phyloP scores from a whole-genome alignment of 2,888 invertebrate genomes.

The Ennomos erosarius region DNA sequence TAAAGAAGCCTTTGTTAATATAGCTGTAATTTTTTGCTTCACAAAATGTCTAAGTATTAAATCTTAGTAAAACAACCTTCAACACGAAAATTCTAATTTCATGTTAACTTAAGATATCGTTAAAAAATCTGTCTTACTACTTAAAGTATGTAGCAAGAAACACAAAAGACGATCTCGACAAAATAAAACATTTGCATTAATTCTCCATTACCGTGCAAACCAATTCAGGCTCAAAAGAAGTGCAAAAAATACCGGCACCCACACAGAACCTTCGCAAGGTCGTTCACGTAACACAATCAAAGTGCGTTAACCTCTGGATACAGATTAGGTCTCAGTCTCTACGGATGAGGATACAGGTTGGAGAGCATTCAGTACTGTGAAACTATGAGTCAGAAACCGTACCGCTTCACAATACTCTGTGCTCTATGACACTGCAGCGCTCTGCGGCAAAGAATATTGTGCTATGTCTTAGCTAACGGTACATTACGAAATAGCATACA shows the following conservation, averaged over 20 bases:
- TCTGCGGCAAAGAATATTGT: constrained; percentile 16
- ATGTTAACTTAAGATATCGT: too few species aligned
- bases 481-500: constrained; percentile 3
- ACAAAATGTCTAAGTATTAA: constrained; percentile 8
- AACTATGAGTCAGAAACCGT: constrained; percentile 53
- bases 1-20: constrained; percentile 30
- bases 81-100: constrained; percentile 9
- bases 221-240: constrained; percentile 21
- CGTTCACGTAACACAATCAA: constrained; percentile 29
- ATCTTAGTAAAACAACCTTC: constrained; percentile 10
- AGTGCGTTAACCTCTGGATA: constrained; percentile 26
- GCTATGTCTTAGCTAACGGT: constrained; percentile 6
- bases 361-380: constrained; percentile 40
- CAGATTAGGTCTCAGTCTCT: constrained; percentile 2
- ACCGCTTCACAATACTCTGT: constrained; percentile 41
- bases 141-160: background rate
- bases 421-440: constrained; percentile 26
- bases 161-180: constrained; percentile 17
- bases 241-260: constrained; percentile 30
- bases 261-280: constrained; percentile 38
- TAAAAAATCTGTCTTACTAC: too few species aligned
- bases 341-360: constrained; percentile 22
- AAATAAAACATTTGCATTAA: constrained; percentile 27
- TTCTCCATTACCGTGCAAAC: constrained; percentile 27
- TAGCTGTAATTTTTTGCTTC: constrained; percentile 21